Base-by-base conservation (phyloP, 2,113 vertebrate genomes). In the Chaetorhynchus papuensis region DNA sequence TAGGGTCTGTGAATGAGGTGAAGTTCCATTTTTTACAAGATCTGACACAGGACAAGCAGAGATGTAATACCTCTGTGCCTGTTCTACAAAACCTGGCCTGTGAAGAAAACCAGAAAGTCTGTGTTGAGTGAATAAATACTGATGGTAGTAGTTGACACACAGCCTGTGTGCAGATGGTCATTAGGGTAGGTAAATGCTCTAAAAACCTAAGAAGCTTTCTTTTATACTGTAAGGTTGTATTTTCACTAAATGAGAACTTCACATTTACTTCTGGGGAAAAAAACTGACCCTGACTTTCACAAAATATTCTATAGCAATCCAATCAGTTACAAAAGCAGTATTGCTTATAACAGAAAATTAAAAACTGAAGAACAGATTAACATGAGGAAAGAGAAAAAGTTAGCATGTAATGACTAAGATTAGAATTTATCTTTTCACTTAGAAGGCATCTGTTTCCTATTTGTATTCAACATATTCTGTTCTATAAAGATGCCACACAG, bases 381-480 rank as follows among this genome's bases (percentile, higher is more conserved):
- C 59, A 5, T 8, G 65, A 22, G 20, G 11, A 12, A 66, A 92
- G 30, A 90, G 15, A 74, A 83, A 77, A 86, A 87, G 31, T 49
- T 50, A 54, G 19, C 7, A 45, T 54, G 31, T 61, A 85, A 90
- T 92, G 61, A 61, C 22, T 69, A 31, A 82, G 50, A 87, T 94
- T 82, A 85, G 66, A 83, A 82, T 96, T 89, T 77, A 75, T 95
- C 61, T 69, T 83, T 78, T 72, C 30, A 63, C 13, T 84, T 66
- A 54, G 49, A 89, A 92, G 47, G 87, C 76, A 71, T 91, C 68
- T 97, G 82, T 87, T 90, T 92, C 57, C 33, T 83, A 76, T 90
- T 92, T 79, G 4, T 74, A 44, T 56, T 78, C 84, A 77, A 19
- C 41, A 37, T 68, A 49, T 61, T 88, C 72, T 65, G 22, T 45